phyloP scores from a whole-genome alignment of 2,888 invertebrate species.

The Diadromus collaris region DNA sequence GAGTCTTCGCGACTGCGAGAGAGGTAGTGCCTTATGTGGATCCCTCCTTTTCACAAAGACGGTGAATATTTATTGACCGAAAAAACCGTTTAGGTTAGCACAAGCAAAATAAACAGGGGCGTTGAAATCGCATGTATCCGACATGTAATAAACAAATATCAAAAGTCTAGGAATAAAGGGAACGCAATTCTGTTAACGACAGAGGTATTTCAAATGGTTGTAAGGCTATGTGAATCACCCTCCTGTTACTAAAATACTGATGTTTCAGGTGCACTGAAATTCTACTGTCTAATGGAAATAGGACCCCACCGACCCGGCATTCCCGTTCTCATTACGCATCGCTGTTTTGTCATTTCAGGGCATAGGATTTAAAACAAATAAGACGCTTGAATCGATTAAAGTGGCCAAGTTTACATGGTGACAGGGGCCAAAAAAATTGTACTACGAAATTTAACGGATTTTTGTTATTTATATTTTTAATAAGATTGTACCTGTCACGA shows the following conservation, averaged over 20 bases:
- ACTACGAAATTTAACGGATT: neutral
- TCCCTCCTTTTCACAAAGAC: neutral
- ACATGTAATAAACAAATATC: too few relatives aligned
- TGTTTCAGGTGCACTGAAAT: too few relatives aligned
- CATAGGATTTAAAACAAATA: too few relatives aligned
- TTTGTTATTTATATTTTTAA: neutral
- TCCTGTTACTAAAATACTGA: too few relatives aligned
- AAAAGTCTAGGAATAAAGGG: neutral
- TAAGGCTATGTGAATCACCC: neutral
- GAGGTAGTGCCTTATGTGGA: neutral
- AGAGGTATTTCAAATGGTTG: neutral
- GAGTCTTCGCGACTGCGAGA: slow-evolving; percentile 3
- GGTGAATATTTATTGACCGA: neutral
- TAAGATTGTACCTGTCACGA: neutral
- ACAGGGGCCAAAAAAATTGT: too few relatives aligned
- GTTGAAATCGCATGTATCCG: neutral
- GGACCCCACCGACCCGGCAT: too few relatives aligned
- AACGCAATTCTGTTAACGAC: neutral
- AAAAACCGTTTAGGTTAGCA: neutral
- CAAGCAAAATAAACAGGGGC: neutral
- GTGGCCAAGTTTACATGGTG: too few relatives aligned
- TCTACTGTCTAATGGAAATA: too few relatives aligned
- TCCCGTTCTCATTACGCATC: too few relatives aligned
- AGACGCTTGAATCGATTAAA: too few relatives aligned
- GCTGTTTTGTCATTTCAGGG: too few relatives aligned